Evolutionary conservation across 2,888 invertebrate genomes (phyloP), one percentile per base, ranked within the genome.

Genomic region (Drosophila picticornis): DNA sequence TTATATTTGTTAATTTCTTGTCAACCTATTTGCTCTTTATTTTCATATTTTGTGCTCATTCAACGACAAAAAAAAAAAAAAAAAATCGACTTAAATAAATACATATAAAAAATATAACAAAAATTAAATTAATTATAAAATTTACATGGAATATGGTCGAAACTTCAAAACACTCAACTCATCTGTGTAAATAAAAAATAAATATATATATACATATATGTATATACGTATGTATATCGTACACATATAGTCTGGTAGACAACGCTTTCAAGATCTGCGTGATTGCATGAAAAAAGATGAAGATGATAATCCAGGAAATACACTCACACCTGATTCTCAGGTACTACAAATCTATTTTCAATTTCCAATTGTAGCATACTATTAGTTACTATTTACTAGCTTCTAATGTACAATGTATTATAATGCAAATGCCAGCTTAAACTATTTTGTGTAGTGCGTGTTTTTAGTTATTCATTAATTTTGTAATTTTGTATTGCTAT

Each of bases 231-330:
- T 71, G 56, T 70, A 72, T 68, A 72, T 73, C 69, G 72, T 64
- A 77, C 61, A 72, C 56, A 80, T 90, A 81, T 91, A 93, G 93
- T 92, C 93, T 84, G 96, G 96, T 61, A 95, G 97, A 73, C 95
- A 95, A 84, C 95, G 96, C 91, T 97, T 98, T 93, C 96, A 97
- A 91, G 97, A 98, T 94, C 94, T 97, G 75, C 95, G 98, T 61
- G 96, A 97, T 92, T 96, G 96, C 91, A 96, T 98, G 95, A 97
- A 97, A 94, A 96, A 96, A 10, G 98, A 97, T 91, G 97, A 97
- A 91, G 97, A 97, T 87, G 96, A 96, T 84, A 95, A 95, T 63
- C 94, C 94, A 76, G 94, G 94, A 83, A 96, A 94, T 85, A 95
- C 94, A 88, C 95, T 96, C 56, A 96, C 96, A 65, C 96, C 96